phyloP scores from a whole-genome alignment of 2,113 vertebrate species.

The Carollia perspicillata region DNA sequence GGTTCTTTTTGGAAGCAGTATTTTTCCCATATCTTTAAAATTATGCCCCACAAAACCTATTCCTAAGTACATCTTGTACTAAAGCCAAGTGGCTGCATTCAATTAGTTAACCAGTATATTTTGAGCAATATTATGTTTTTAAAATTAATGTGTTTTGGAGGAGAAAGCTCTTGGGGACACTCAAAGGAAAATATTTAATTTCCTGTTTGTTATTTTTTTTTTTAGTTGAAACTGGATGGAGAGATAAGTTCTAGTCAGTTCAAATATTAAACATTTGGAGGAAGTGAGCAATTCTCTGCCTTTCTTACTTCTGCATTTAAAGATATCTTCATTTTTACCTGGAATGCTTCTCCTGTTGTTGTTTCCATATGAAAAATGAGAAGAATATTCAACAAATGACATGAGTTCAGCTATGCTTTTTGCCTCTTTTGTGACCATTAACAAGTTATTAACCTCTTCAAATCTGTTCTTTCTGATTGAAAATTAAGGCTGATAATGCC shows the following conservation, averaged over 20 bases:
- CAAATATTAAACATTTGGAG: not conserved
- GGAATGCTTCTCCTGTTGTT: not conserved
- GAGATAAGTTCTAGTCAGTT: not conserved
- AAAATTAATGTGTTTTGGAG: not conserved
- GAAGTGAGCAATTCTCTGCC: not conserved
- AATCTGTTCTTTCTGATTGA: not conserved
- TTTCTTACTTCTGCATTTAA: not conserved
- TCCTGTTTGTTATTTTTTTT: not conserved
- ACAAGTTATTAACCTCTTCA: not conserved
- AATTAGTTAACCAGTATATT: not conserved
- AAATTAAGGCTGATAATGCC: not conserved
- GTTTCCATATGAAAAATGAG: not conserved
- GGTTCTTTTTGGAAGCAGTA: not conserved
- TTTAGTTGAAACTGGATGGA: not conserved
- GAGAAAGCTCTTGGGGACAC: not conserved
- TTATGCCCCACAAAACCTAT: not conserved
- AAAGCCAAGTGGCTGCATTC: not conserved
- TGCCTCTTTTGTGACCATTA: not conserved
- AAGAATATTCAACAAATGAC: not conserved
- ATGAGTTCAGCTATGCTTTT: not conserved
- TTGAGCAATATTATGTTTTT: slow-evolving; percentile 17
- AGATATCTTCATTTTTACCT: not conserved
- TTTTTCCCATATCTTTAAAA: not conserved
- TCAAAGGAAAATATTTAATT: not conserved
- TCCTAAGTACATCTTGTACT: not conserved